Evolutionary conservation across 2,113 vertebrate species (phyloP).

Genomic region (Zapus hudsonius): DNA sequence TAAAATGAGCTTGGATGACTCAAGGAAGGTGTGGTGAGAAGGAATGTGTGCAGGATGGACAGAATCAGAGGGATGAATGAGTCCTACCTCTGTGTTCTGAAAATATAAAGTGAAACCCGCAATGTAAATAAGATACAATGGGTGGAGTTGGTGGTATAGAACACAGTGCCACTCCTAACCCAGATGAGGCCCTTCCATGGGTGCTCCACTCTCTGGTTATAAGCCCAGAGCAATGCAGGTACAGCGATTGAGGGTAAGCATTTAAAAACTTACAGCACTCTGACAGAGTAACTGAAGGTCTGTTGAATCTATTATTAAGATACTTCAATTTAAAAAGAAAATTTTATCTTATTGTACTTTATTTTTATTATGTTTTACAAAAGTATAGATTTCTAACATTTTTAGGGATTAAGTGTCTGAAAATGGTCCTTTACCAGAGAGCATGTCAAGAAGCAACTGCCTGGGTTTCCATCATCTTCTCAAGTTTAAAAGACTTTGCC

Average conservation of each 20-base stretch:
- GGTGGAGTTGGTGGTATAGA: neutral
- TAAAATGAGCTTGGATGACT: neutral
- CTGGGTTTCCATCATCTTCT: neutral
- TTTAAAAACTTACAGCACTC: neutral
- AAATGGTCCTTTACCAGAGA: neutral
- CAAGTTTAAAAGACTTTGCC: neutral
- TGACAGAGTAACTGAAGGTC: neutral
- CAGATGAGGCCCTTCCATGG: neutral
- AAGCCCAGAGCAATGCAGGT: neutral
- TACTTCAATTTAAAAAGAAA: neutral
- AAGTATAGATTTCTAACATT: neutral
- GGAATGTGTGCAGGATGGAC: neutral
- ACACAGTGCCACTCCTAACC: neutral
- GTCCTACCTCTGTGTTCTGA: neutral
- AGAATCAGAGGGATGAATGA: neutral
- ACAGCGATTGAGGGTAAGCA: neutral
- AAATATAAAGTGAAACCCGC: neutral
- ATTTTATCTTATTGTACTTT: neutral
- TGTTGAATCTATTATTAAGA: neutral
- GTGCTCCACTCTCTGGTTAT: no score
- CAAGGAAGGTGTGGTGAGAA: neutral
- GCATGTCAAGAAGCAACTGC: neutral
- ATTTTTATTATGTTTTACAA: conserved; percentile 15
- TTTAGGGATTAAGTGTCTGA: conserved; percentile 12
- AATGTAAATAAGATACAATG: neutral